Evolutionary conservation across 2,113 vertebrate genomes (phyloP).

Genomic region (Podiceps cristatus): DNA sequence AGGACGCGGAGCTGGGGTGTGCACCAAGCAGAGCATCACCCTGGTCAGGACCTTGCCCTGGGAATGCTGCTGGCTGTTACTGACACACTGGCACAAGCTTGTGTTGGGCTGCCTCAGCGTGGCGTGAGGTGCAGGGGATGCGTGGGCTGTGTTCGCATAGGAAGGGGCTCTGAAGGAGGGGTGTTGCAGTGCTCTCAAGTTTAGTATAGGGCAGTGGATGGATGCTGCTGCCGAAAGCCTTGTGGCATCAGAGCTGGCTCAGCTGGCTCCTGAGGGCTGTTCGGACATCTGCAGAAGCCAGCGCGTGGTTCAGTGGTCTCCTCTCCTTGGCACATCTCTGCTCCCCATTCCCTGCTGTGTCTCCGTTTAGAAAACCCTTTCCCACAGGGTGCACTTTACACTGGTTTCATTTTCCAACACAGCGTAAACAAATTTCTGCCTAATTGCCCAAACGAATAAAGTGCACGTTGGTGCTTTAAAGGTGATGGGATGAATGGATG

Average conservation of each 20-base stretch:
- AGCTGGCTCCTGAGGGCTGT: background rate
- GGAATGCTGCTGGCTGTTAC: background rate
- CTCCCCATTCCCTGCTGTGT: background rate
- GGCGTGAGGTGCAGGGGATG: accelerated
- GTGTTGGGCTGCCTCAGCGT: accelerated
- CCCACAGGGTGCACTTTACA: constrained; percentile 76
- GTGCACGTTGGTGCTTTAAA: constrained; percentile 84
- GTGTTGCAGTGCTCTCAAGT: background rate
- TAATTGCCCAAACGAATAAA: constrained; percentile 93
- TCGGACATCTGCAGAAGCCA: background rate
- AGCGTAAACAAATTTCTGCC: constrained; percentile 91
- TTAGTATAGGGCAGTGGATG: background rate
- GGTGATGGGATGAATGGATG: constrained; percentile 87
- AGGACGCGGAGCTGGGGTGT: background rate
- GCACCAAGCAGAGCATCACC: background rate
- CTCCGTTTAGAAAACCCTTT: constrained; percentile 66
- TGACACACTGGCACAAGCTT: background rate
- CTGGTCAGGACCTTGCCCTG: accelerated
- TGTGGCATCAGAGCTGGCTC: accelerated
- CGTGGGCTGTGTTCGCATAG: accelerated
- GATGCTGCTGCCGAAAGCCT: background rate
- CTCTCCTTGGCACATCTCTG: background rate
- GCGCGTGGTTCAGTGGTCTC: background rate
- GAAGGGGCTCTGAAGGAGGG: background rate
- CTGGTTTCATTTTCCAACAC: constrained; percentile 75